Evolutionary conservation across 1,140 invertebrate genomes (phyloP).

Genomic region (Bombyx mandarina): DNA sequence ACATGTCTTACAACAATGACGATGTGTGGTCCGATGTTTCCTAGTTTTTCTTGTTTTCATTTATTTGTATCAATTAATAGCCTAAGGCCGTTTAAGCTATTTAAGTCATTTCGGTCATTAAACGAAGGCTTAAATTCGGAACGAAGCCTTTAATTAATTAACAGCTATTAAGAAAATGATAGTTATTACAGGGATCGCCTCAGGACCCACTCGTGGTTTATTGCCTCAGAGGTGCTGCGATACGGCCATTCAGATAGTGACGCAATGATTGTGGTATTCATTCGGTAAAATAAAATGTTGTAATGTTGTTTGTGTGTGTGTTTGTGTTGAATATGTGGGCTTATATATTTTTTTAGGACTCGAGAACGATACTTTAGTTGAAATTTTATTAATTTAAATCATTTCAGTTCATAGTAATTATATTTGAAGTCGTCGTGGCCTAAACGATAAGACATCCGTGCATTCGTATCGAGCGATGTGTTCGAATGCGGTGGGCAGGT

Average conservation of each 20-base stretch:
- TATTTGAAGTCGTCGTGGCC: too few relatives aligned
- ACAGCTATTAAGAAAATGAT: slow-evolving; percentile 39
- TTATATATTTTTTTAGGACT: too few relatives aligned
- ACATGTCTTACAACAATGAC: slow-evolving; percentile 27
- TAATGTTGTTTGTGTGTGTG: too few relatives aligned
- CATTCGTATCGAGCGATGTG: too few relatives aligned
- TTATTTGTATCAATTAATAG: slow-evolving; percentile 45
- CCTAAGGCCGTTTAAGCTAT: slow-evolving; percentile 41
- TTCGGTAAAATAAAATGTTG: too few relatives aligned
- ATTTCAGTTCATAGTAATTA: too few relatives aligned
- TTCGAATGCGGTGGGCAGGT: too few relatives aligned
- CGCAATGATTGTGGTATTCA: slow-evolving; percentile 1
- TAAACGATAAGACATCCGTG: too few relatives aligned
- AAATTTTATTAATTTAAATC: too few relatives aligned
- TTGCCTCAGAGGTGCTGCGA: slow-evolving; percentile 10
- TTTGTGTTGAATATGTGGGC: too few relatives aligned
- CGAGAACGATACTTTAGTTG: too few relatives aligned
- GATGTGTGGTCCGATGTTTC: slow-evolving; percentile 60
- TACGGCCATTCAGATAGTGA: slow-evolving; percentile 12
- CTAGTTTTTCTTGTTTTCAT: slow-evolving; percentile 33
- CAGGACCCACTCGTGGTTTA: slow-evolving; percentile 16
- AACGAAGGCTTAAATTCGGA: slow-evolving; percentile 34
- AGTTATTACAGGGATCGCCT: slow-evolving; percentile 29
- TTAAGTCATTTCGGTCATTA: slow-evolving; percentile 52
- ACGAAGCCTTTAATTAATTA: slow-evolving; percentile 47